Evolutionary conservation across 2,797 vertebrate genomes (phyloP).

Genomic region (Falco cherrug): DNA sequence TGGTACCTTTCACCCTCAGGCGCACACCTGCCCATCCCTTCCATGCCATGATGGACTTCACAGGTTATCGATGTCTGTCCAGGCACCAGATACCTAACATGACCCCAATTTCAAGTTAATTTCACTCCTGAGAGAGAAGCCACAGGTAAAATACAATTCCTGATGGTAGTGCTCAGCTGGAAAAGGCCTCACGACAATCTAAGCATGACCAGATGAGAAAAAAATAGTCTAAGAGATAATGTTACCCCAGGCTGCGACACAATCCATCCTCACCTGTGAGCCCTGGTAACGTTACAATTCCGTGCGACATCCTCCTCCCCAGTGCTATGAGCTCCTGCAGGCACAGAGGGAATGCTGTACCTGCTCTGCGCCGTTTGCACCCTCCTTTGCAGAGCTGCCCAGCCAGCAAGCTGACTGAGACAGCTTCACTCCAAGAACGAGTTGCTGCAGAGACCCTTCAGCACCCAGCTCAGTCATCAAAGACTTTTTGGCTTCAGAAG

Average conservation of each 20-base stretch:
- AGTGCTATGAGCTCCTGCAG: neutral
- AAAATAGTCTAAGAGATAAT: neutral
- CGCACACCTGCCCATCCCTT: neutral
- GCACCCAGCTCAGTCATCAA: neutral
- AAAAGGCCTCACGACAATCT: neutral
- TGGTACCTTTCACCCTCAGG: neutral
- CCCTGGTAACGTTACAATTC: neutral
- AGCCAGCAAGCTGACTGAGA: neutral
- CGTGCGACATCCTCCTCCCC: neutral
- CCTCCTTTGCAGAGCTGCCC: neutral
- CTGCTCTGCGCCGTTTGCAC: neutral
- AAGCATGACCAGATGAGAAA: neutral
- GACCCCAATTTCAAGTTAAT: neutral
- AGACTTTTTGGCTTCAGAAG: neutral
- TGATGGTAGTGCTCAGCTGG: neutral
- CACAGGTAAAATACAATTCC: neutral
- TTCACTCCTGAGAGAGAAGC: neutral
- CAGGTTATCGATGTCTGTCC: neutral
- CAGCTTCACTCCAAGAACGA: neutral
- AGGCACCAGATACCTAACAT: neutral
- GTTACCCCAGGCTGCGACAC: neutral
- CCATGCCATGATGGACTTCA: neutral
- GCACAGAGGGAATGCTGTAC: neutral
- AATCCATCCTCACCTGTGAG: neutral
- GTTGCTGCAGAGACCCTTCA: neutral